phyloP scores from a whole-genome alignment of 1,140 invertebrate species.

The Aphelenchoides fujianensis region DNA sequence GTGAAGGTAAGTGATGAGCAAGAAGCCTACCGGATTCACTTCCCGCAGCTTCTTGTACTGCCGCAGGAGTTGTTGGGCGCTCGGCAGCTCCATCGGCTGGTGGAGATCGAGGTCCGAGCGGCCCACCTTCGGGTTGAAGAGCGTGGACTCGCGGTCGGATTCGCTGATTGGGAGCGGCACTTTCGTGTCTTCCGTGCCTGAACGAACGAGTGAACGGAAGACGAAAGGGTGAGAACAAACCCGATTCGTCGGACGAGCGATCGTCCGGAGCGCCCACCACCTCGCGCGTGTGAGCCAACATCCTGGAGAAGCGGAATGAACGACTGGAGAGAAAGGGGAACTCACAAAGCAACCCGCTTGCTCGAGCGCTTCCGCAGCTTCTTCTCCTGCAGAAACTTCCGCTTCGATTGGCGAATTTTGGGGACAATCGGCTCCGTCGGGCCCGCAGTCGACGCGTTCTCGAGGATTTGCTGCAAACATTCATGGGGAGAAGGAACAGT shows the following conservation, averaged over 20 bases:
- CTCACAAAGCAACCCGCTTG: constrained; percentile 18
- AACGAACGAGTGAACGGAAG: too few species aligned
- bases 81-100: constrained; percentile 12
- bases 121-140: not conserved
- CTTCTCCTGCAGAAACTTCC: not conserved
- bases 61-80: constrained; percentile 11
- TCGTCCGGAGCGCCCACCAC: not conserved
- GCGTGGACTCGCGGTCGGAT: constrained; percentile 8
- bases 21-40: constrained; percentile 12
- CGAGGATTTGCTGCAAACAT: constrained; percentile 29
- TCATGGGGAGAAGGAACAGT: not conserved
- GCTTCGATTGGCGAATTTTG: constrained; percentile 15
- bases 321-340: not conserved
- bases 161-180: not conserved
- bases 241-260: constrained; percentile 5
- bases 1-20: not conserved
- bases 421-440: not conserved
- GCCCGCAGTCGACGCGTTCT: constrained; percentile 15
- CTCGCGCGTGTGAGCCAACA: not conserved
- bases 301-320: not conserved
- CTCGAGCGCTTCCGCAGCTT: constrained; percentile 1
- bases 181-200: not conserved
- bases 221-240: too few species aligned
- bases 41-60: constrained; percentile 22
- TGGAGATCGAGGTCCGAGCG: constrained; percentile 17